Conservation (phyloP, 1,140 invertebrate species). For the Mesaphorura yosii region DNA sequence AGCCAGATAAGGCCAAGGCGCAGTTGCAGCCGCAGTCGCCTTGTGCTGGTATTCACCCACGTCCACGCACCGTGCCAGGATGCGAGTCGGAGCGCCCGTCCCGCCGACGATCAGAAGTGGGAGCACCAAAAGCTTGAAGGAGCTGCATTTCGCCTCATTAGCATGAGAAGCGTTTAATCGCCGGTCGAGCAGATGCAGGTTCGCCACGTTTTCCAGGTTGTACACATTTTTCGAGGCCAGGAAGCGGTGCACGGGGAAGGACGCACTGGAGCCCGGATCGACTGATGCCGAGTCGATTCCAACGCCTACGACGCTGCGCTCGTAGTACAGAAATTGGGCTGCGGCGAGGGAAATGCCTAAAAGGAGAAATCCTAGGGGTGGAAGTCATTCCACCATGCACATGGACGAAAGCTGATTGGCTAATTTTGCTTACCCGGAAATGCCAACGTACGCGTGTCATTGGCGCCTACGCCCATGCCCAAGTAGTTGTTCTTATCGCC, state of each 20-base stretch:
- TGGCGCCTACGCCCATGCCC: constrained; percentile 43
- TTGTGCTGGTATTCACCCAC: too few species aligned
- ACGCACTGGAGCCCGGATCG: constrained; percentile 35
- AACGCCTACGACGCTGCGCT: constrained; percentile 10
- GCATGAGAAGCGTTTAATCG: too few species aligned
- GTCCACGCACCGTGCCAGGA: too few species aligned
- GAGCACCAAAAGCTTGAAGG: too few species aligned
- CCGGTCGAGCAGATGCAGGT: constrained; percentile 9
- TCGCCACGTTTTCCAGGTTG: constrained; percentile 13
- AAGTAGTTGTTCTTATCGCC: constrained; percentile 30
- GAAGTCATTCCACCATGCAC: too few species aligned
- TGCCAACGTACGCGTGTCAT: constrained; percentile 38
- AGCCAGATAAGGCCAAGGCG: too few species aligned
- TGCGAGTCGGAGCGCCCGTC: too few species aligned
- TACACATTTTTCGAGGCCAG: constrained; percentile 4
- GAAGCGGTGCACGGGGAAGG: constrained; percentile 6
- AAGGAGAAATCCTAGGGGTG: too few species aligned
- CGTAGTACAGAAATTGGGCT: constrained; percentile 12
- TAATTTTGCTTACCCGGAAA: constrained; percentile 38
- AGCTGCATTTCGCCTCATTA: too few species aligned
- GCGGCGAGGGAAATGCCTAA: constrained; percentile 5
- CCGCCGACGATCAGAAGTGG: too few species aligned
- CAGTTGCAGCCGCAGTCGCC: too few species aligned
- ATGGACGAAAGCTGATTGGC: too few species aligned
- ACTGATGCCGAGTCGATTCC: constrained; percentile 10